Evolutionary conservation across 2,113 vertebrate genomes (phyloP), one percentile per base, ranked within the genome.

Genomic region (Carettochelys insculpta): DNA sequence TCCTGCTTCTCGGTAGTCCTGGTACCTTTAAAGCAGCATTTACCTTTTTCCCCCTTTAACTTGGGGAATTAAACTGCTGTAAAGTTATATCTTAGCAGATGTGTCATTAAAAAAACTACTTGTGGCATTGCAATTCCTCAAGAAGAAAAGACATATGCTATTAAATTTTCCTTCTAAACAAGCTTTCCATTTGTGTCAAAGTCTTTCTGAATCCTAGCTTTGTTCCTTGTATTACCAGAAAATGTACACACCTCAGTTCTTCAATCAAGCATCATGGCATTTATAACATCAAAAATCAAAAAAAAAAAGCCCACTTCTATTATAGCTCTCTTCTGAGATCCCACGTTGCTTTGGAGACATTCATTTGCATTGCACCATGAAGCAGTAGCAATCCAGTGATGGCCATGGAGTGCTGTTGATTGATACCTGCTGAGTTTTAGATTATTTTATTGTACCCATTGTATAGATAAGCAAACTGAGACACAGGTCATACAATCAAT

Each of bases 1-100:
- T 98, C 98, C 97, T 98, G 97, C 93, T 97, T 96, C 94, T 95
- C 92, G 77, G 95, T 98, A 97, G 93, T 85, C 96, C 94, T 83
- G 92, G 96, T 97, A 96, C 96, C 95, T 97, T 97, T 97, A 82
- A 86, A 96, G 84, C 83, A 88, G 83, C 79, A 95, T 94, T 92
- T 94, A 95, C 88, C 85, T 97, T 94, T 92, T 93, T 78, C 83
- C 82, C 56, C 84, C 82, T 92, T 89, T 92, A 94, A 96, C 95
- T 96, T 86, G 43, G 91, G 90, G 92, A 98, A 94, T 96, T 96
- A 96, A 97, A 88, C 58, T 95, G 86, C 81, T 71, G 50, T 93
- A 93, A 92, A 86, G 93, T 96, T 97, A 96, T 95, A 56, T 89
- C 96, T 96, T 87, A 96, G 89, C 82, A 61, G 92, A 12, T 50